phyloP scores from a whole-genome alignment of 2,797 vertebrate genomes.

The Cygnus olor region DNA sequence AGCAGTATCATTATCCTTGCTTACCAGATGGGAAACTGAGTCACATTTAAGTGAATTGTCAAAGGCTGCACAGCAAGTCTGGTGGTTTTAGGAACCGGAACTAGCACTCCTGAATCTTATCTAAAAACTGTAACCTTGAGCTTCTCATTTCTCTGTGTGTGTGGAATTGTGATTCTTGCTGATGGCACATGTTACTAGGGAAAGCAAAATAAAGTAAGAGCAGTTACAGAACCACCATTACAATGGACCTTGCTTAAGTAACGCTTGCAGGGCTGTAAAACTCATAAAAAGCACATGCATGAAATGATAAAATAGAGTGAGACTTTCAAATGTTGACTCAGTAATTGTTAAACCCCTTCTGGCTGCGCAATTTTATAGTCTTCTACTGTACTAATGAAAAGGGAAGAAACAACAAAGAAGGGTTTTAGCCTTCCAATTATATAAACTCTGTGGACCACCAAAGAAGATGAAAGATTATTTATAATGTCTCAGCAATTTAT shows the following conservation, averaged over 20 bases:
- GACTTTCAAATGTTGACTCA: conserved; percentile 73
- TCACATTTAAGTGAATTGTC: neutral
- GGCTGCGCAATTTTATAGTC: conserved; percentile 75
- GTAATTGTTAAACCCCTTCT: conserved; percentile 73
- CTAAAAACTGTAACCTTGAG: neutral
- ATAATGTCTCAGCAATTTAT: conserved; percentile 74
- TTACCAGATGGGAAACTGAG: conserved; percentile 1
- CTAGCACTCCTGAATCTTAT: neutral
- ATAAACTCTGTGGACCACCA: conserved; percentile 78
- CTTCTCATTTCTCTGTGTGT: neutral
- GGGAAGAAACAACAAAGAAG: conserved; percentile 70
- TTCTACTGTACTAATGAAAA: conserved; percentile 76
- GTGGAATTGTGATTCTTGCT: conserved; percentile 22
- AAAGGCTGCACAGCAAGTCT: neutral
- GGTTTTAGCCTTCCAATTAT: conserved; percentile 71
- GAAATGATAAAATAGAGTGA: conserved; percentile 75
- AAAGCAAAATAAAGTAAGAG: conserved; percentile 45
- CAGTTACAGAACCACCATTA: conserved; percentile 48
- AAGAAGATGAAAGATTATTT: conserved; percentile 78
- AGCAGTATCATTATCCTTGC: neutral
- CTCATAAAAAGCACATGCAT: conserved; percentile 75
- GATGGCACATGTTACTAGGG: neutral
- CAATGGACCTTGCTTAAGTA: conserved; percentile 59
- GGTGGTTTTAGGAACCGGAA: neutral
- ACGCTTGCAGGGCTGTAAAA: conserved; percentile 66